Evolutionary conservation across 2,797 vertebrate species (phyloP).

Genomic region (Delichon dasypus): DNA sequence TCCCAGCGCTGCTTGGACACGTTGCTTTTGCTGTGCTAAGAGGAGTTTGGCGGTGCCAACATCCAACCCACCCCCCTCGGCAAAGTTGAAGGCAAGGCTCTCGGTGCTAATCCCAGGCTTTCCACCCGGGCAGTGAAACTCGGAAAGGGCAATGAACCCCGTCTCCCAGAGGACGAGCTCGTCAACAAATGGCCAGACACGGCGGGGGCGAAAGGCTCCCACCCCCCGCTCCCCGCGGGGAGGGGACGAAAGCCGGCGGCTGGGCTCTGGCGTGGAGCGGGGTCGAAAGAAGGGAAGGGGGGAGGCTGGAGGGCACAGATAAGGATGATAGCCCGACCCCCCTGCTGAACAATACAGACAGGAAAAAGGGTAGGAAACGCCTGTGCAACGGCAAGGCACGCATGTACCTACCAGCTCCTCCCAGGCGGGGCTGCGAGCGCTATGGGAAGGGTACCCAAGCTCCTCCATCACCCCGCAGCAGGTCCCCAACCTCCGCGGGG

Average conservation of each 20-base stretch:
- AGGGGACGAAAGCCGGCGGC: not conserved
- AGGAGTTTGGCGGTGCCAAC: not conserved
- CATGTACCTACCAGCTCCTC: slow-evolving; percentile 91
- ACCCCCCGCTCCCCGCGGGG: not conserved
- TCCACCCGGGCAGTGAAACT: not conserved
- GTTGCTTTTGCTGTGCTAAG: not conserved
- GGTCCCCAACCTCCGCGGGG: slow-evolving; percentile 16
- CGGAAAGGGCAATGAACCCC: not conserved
- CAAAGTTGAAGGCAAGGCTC: slow-evolving; percentile 26
- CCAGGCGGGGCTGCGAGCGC: slow-evolving; percentile 87
- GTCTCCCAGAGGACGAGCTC: not conserved
- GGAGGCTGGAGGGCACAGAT: not conserved
- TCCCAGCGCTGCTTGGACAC: not conserved
- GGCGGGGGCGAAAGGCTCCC: not conserved
- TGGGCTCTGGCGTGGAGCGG: not conserved
- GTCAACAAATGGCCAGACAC: slow-evolving; percentile 17
- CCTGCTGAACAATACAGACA: not conserved
- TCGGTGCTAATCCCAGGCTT: not conserved
- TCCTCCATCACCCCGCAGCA: slow-evolving; percentile 83
- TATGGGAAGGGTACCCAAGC: slow-evolving; percentile 75
- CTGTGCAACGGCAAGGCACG: not conserved
- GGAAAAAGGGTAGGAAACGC: slow-evolving; percentile 42
- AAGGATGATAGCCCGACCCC: not conserved
- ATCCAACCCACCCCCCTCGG: not conserved
- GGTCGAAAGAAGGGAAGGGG: slow-evolving; percentile 2